Percentiles rank a stretch among this genome's conserved stretches.
These are phyloP conservation scores for Drosophila funebris DNA, from an alignment of 1,140 invertebrate species.

Conservation along the genomic window DNA sequence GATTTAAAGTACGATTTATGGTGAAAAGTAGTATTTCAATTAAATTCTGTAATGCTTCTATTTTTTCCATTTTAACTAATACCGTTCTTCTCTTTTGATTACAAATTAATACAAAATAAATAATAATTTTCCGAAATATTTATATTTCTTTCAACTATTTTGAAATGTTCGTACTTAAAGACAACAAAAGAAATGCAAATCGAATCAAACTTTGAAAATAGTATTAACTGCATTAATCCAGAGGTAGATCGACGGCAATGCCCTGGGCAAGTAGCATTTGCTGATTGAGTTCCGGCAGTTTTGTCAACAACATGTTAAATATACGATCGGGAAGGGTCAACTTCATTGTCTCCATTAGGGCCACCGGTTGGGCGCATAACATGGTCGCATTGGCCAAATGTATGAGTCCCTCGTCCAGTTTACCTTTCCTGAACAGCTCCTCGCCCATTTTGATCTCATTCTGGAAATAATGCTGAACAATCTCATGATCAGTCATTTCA, in stretches of 20 bases:
- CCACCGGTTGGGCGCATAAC: constrained; percentile 26
- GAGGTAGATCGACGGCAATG: neutral
- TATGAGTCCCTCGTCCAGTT: constrained; percentile 21
- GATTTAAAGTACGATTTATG: no score
- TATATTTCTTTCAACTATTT: neutral
- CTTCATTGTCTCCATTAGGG: constrained; percentile 24
- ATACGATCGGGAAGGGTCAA: constrained; percentile 19
- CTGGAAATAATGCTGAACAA: constrained; percentile 36
- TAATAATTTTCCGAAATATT: neutral
- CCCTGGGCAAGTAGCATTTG: neutral
- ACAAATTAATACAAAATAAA: neutral
- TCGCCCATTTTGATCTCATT: constrained; percentile 30
- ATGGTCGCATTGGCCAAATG: constrained; percentile 43
- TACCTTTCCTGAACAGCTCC: constrained; percentile 11
- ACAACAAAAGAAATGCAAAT: neutral
- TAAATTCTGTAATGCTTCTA: no score
- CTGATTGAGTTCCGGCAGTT: constrained; percentile 10
- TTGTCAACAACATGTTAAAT: constrained; percentile 11
- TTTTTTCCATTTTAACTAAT: no score
- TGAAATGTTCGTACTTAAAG: neutral
- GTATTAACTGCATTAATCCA: neutral
- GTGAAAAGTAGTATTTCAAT: no score
- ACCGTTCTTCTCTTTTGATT: neutral
- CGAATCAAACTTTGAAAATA: neutral
- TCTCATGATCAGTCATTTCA: constrained; percentile 7